Conservation (phyloP, 2,113 vertebrate genomes). For the Saccopteryx leptura region DNA sequence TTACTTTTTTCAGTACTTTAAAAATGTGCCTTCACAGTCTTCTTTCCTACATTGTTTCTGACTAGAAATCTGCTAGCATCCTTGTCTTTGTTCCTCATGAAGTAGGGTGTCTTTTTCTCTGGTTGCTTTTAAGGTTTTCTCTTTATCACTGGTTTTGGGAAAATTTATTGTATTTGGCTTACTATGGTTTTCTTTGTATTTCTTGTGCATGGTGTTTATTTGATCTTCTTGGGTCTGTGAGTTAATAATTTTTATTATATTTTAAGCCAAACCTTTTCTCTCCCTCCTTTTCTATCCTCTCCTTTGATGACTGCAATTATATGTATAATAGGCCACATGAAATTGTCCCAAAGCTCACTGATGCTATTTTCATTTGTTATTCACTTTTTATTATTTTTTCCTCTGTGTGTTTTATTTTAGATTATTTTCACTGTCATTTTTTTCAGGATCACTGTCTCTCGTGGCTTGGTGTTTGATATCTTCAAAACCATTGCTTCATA, state of each 20-base stretch:
- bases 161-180: background rate
- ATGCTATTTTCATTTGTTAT: background rate
- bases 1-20: background rate
- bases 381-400: background rate
- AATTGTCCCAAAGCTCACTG: background rate
- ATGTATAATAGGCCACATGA: background rate
- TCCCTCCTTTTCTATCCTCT: background rate
- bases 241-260: background rate
- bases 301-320: background rate
- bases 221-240: background rate
- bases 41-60: background rate
- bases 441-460: background rate
- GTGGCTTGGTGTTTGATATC: background rate
- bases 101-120: background rate
- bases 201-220: background rate
- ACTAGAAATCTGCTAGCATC: background rate
- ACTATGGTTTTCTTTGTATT: constrained; percentile 6
- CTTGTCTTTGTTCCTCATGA: background rate
- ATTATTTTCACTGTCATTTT: background rate
- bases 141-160: background rate
- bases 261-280: background rate
- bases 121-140: constrained; percentile 15
- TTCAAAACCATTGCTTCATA: constrained; percentile 1
- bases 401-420: background rate
- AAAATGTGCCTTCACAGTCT: background rate